Evolutionary conservation across 2,113 vertebrate species (phyloP), one percentile per base, ranked within the genome.

Genomic region (Plecotus auritus): DNA sequence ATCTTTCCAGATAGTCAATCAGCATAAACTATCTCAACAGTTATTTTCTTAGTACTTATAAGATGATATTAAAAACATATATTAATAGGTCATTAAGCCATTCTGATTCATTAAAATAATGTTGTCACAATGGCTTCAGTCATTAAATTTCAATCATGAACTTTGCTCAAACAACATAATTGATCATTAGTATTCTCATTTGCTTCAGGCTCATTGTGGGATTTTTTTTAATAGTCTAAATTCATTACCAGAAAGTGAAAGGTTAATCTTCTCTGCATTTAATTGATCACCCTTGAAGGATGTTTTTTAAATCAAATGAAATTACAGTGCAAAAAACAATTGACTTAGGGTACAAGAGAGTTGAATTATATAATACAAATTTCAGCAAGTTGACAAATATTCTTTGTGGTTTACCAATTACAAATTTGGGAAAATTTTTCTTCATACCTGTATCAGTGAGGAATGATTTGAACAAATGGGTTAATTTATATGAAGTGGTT

Each of bases 111-210:
- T 78, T 95, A 73, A 87, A 77, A 54, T 93, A 90, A 92, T 89
- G 91, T 37, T 93, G 80, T 93, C 73, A 91, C 69, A 85, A 42
- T 70, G 69, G 72, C 40, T 90, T 95, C 9, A 94, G 37, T 95
- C 92, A 96, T 49, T 96, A 94, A 92, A 70, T 92, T 96, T 96
- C 88, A 95, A 88, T 90, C 37, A 91, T 66, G 93, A 94, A 93
- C 88, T 97, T 95, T 88, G 59, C 59, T 95, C 91, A 93, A 26
- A 93, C 45, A 95, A 93, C 56, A 73, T 94, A 95, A 96, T 90
- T 93, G 85, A 97, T 94, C 86, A 92, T 92, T 95, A 96, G 78
- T 88, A n/a, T 85, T 88, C 82, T 90, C 72, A 90, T 87, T 93
- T 64, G 51, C 76, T 91, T 87, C 32, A 87, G 69, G 73, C 42